These are phyloP conservation scores for Symphodus melops DNA, from an alignment of 2,113 vertebrate species.

Conservation along the genomic window DNA sequence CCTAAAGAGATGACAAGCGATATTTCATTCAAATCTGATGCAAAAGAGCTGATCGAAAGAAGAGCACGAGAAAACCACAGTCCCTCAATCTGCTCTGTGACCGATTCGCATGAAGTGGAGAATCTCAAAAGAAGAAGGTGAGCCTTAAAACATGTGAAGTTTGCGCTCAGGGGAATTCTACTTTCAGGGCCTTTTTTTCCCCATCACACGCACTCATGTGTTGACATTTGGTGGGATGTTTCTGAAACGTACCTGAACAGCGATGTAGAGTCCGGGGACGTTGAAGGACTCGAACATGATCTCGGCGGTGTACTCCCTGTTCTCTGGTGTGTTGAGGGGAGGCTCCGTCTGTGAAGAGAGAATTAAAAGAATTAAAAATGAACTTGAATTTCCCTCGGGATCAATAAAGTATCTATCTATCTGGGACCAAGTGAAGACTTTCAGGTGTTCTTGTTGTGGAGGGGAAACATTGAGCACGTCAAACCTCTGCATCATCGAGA, in stretches of 20 bases:
- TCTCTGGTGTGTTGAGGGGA: slow-evolving; percentile 97
- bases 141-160: neutral
- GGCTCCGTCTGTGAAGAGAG: slow-evolving; percentile 89
- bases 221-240: neutral
- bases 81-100: neutral
- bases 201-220: too few species aligned
- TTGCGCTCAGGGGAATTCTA: too few species aligned
- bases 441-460: too few species aligned
- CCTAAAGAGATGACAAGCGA: slow-evolving; percentile 41
- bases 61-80: too few species aligned
- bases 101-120: neutral
- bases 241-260: slow-evolving; percentile 90
- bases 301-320: slow-evolving; percentile 98
- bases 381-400: too few species aligned
- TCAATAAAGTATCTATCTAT: too few species aligned
- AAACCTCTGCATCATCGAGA: too few species aligned
- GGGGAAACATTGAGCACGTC: too few species aligned
- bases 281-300: slow-evolving; percentile 99
- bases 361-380: too few species aligned
- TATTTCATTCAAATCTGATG: neutral
- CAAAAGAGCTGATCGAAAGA: neutral
- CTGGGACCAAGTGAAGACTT: too few species aligned
- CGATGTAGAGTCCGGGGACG: slow-evolving; percentile 98
- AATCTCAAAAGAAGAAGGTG: slow-evolving; percentile 14
- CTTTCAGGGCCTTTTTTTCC: too few species aligned